phyloP scores from a whole-genome alignment of 2,888 invertebrate genomes.

The Noctuana brunneofusca region DNA sequence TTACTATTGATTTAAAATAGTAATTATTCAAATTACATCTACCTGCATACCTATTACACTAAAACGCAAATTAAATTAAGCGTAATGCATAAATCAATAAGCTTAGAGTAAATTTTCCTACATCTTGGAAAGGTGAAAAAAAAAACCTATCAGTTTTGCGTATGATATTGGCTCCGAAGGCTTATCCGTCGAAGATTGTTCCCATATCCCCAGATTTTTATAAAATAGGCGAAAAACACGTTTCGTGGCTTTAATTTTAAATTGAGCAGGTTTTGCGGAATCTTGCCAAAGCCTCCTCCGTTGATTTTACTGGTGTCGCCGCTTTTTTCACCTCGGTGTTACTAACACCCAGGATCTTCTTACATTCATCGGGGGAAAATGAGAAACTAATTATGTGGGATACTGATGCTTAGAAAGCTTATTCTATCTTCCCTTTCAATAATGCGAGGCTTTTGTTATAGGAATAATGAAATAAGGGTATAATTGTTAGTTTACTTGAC shows the following conservation, averaged over 20 bases:
- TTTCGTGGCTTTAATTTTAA: constrained; percentile 84
- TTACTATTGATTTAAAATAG: too few species aligned
- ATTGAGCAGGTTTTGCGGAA: constrained; percentile 80
- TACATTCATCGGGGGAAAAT: constrained; percentile 64
- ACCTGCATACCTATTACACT: neutral
- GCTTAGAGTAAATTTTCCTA: constrained; percentile 6
- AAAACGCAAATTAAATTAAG: constrained; percentile 16
- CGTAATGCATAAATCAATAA: constrained; percentile 18
- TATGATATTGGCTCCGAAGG: constrained; percentile 55
- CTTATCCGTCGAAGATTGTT: constrained; percentile 79
- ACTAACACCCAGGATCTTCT: constrained; percentile 63
- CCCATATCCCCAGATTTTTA: constrained; percentile 79
- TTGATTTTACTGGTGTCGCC: constrained; percentile 58
- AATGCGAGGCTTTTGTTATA: constrained; percentile 35
- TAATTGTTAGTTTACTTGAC: neutral
- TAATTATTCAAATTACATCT: neutral
- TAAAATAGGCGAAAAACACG: constrained; percentile 82
- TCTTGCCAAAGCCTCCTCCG: constrained; percentile 76
- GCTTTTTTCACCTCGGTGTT: constrained; percentile 58
- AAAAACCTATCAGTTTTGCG: constrained; percentile 46
- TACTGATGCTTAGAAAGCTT: constrained; percentile 43
- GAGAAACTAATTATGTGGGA: constrained; percentile 71
- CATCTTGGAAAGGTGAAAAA: constrained; percentile 37
- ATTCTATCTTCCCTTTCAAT: constrained; percentile 46
- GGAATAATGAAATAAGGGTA: neutral